A percentile compares a stretch with the other conserved stretches of the same genome.
Conservation (phyloP, 2,797 vertebrate genomes). For the Rallus crepitans region DNA sequence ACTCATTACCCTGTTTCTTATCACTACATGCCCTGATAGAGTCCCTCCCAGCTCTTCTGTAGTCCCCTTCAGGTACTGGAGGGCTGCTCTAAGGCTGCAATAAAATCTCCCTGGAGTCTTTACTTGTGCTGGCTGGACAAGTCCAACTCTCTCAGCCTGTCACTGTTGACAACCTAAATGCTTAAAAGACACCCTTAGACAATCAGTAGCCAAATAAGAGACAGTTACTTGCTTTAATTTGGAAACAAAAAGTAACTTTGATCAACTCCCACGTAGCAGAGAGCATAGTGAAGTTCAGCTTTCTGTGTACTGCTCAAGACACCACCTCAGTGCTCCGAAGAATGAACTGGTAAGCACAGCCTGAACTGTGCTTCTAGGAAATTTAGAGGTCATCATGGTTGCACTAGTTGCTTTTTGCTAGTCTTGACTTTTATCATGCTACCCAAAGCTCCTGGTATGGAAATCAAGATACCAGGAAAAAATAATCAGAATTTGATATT, state of each 20-base stretch:
- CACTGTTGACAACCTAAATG: neutral
- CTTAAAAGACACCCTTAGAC: neutral
- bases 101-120: too few relatives aligned
- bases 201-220: neutral
- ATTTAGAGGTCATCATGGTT: neutral
- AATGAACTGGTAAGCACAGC: neutral
- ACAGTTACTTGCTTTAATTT: neutral
- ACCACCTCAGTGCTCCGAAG: neutral
- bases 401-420: neutral
- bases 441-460: neutral
- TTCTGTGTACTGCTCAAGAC: neutral
- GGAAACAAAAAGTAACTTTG: neutral
- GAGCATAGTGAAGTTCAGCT: neutral
- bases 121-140: too few relatives aligned
- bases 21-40: too few relatives aligned
- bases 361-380: neutral
- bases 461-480: neutral
- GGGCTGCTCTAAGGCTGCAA: too few relatives aligned
- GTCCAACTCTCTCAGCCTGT: too few relatives aligned
- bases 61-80: too few relatives aligned
- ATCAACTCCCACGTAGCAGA: rapidly evolving
- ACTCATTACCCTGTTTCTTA: too few relatives aligned
- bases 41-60: too few relatives aligned
- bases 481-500: neutral
- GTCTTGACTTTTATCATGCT: neutral